Base-by-base conservation (phyloP, 1,140 invertebrate species). In the Aphaenogaster rudis region DNA sequence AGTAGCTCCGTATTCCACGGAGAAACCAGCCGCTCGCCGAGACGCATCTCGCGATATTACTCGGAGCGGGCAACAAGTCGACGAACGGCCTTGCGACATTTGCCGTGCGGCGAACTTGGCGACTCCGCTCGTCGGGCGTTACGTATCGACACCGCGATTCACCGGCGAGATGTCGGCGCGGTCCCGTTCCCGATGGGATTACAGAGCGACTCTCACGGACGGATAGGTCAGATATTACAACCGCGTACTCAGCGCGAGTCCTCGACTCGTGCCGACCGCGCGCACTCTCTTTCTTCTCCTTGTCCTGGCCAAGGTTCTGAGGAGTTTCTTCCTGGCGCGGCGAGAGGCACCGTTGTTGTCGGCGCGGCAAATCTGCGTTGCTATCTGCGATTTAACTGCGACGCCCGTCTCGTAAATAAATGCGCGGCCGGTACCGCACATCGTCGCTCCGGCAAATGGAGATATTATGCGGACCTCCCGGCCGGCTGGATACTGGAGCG, bases 41-140 rank as follows among this genome's bases (percentile, higher is more conserved):
- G 50, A 71, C 15, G 28, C 28, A n/a, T 76, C n/a, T 39, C 57
- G 17, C 69, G 80, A 84, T 61, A 76, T 76, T 48, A 28, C 57
- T 59, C 17, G 59, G 69, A 86, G 84, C 81, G 52, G 57, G 13
- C 63, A 54, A 36, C 57, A 63, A 45, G 89, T 88, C 88, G 89
- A 86, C 89, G 89, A 90, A 90, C 89, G 89, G 36, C 89, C 89
- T 91, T 91, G 89, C 89, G 89, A 91, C 84, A 89, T 88, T 90
- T 90, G 89, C 45, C 61, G 61, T 42, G 61, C 80, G 42, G 67
- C 61, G 86, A 87, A 86, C 86, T 85, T 66, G 57, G 33, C 54
- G 80, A 61, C 42, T 57, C 64, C 48, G 80, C 28, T 74, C 57
- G 48, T 8, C 33, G 78, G 48, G 39, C 77, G 33, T 80, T 80